These are phyloP conservation scores for Camelus bactrianus DNA, from an alignment of 2,113 vertebrate species.

Conservation along the genomic window DNA sequence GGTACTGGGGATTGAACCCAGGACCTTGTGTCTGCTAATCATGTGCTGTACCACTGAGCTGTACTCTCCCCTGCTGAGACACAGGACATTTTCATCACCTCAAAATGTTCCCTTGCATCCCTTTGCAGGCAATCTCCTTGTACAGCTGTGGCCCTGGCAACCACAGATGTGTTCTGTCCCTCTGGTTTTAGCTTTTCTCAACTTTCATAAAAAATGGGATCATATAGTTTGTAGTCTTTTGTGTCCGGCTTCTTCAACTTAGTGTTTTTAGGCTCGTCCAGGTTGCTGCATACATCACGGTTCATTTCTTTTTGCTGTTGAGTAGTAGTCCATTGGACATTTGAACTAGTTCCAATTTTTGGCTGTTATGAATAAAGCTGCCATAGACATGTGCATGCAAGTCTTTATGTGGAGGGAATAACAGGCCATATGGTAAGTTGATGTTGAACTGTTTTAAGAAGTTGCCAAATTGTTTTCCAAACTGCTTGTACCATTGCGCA, in stretches of 20 bases:
- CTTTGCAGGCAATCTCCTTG: background rate
- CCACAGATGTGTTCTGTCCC: background rate
- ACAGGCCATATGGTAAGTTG: background rate
- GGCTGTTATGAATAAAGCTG: too few species aligned
- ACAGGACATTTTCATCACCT: background rate
- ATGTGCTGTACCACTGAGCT: too few species aligned
- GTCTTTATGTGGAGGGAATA: background rate
- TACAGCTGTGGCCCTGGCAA: background rate
- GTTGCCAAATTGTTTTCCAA: background rate
- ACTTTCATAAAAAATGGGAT: background rate
- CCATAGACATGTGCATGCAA: background rate
- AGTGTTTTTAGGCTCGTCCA: background rate
- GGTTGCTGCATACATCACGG: rapidly evolving
- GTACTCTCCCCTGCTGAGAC: too few species aligned
- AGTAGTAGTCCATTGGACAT: too few species aligned
- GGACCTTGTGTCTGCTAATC: too few species aligned
- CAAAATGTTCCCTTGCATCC: background rate
- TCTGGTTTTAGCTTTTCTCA: background rate
- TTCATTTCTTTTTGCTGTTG: background rate
- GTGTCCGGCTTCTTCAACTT: background rate
- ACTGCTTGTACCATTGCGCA: background rate
- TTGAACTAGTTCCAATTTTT: too few species aligned
- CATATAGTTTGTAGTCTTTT: background rate
- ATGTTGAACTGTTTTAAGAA: background rate
- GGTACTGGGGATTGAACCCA: too few species aligned